Conservation (phyloP, 1,140 invertebrate species). For the Leptonema lineaticorne region DNA sequence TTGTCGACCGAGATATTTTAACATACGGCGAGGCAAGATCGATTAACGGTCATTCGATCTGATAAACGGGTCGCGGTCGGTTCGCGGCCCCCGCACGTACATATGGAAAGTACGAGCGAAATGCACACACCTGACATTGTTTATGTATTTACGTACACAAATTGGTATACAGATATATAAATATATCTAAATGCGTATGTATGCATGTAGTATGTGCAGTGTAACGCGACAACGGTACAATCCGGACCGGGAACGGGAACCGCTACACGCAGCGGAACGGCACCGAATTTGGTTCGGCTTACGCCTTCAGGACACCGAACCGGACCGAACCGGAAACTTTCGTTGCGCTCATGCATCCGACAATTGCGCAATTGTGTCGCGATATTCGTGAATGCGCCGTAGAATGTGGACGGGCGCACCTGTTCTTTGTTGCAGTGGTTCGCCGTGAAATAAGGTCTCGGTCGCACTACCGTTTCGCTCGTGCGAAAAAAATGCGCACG, state of each 20-base stretch:
- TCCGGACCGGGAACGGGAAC: conserved; percentile 12
- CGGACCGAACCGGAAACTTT: neutral
- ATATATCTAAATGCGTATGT: too few relatives aligned
- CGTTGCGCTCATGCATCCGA: too few relatives aligned
- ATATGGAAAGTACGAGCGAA: conserved; percentile 23
- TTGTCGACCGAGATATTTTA: conserved; percentile 24
- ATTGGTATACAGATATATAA: too few relatives aligned
- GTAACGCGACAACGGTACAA: conserved; percentile 22
- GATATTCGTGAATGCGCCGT: too few relatives aligned
- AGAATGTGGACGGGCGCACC: too few relatives aligned
- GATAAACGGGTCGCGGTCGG: conserved; percentile 26
- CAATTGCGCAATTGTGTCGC: too few relatives aligned
- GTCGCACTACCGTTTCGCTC: too few relatives aligned
- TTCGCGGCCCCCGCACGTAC: conserved; percentile 1
- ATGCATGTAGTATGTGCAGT: conserved; percentile 3
- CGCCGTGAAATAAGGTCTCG: too few relatives aligned
- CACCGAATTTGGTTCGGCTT: conserved; percentile 10
- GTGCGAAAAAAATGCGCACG: too few relatives aligned
- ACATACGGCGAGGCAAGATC: neutral
- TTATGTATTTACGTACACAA: too few relatives aligned
- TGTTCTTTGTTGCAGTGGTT: too few relatives aligned
- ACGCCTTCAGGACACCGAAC: neutral
- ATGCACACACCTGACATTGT: conserved; percentile 4
- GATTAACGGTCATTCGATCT: conserved; percentile 26
- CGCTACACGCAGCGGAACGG: conserved; percentile 27